Evolutionary conservation across 1,140 invertebrate genomes (phyloP), one percentile per base, ranked within the genome.

Genomic region (Notospermus geniculatus): DNA sequence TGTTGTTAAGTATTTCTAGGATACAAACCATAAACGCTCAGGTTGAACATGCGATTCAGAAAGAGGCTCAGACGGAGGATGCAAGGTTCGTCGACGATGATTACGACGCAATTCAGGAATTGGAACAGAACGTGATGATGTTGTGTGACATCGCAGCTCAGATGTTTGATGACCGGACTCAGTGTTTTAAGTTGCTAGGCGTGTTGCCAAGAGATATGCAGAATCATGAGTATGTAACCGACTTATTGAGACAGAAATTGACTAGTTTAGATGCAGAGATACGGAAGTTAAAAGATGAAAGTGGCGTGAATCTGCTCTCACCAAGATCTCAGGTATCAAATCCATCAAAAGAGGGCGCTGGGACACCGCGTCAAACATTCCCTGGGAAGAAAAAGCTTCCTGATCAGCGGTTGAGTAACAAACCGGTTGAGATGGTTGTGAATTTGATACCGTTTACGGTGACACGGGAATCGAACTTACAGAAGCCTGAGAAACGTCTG

Each of bases 1-100:
- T 62, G 5, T 56, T 72, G 13, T 23, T 27, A n/a, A 27, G n/a
- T 27, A 27, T 5, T 27, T 19, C n/a, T 23, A 5, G 46, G 4
- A 27, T 50, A 7, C 25, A 23, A n/a, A 50, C n/a, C 5, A 27
- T 27, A 27, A 50, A 27, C n/a, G 5, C n/a, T 9, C n/a, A 19
- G n/a, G 19, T 50, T n/a, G 46, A 19, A 19, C 19, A 50, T 19
- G 9, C n/a, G 19, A 19, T 50, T 19, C 46, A 50, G 9, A 27
- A 19, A 27, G n/a, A 27, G 19, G 46, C 19, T 27, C 4, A 5
- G 9, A n/a, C 5, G n/a, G 25, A 5, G 19, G 25, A 50, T 23
- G n/a, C 46, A n/a, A 50, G n/a, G n/a, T 23, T 23, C 46, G 19
- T 9, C n/a, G 46, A 50, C n/a, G 46, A 50, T n/a, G n/a, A 50